A percentile compares a stretch with the other conserved stretches of the same genome.
These are phyloP conservation scores for Xestobium rufovillosum DNA, from an alignment of 2,888 invertebrate genomes.

Conservation along the genomic window DNA sequence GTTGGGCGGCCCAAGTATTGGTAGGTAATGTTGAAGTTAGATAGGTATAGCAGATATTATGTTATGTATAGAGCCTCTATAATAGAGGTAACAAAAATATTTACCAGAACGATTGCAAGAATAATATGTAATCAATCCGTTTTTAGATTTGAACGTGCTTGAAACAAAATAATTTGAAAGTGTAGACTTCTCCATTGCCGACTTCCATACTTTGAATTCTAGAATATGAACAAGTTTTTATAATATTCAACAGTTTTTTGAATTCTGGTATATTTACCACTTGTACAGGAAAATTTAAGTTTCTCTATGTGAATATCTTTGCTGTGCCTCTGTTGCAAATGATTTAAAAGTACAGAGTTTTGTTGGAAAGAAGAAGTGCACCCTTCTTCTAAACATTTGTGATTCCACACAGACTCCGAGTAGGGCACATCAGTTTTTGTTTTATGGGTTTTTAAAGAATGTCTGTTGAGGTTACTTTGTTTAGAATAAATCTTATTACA, in stretches of 20 bases:
- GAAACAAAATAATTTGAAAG: background rate
- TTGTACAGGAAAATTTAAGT: background rate
- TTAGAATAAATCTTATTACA: constrained; percentile 1
- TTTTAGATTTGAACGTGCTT: background rate
- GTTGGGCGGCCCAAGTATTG: too few species aligned
- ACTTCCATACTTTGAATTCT: constrained; percentile 1
- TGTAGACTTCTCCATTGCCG: constrained; percentile 1
- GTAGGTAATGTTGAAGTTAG: too few species aligned
- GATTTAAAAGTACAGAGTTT: background rate
- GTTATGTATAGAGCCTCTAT: too few species aligned
- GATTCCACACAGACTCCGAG: constrained; percentile 2
- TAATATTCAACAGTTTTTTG: too few species aligned
- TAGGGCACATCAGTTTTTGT: constrained; percentile 1
- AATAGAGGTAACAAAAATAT: too few species aligned
- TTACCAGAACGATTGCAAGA: constrained; percentile 2
- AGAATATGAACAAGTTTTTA: constrained; percentile 1
- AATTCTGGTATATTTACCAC: background rate
- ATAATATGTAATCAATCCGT: constrained; percentile 1
- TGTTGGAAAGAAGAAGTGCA: constrained; percentile 1
- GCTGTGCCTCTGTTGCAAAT: background rate
- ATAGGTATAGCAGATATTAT: too few species aligned
- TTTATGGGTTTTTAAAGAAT: background rate
- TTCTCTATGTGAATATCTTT: background rate
- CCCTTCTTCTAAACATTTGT: constrained; percentile 1
- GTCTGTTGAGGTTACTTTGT: constrained; percentile 2